Conservation (phyloP, 92 coral and sea anemone species). For the Porites rus region DNA sequence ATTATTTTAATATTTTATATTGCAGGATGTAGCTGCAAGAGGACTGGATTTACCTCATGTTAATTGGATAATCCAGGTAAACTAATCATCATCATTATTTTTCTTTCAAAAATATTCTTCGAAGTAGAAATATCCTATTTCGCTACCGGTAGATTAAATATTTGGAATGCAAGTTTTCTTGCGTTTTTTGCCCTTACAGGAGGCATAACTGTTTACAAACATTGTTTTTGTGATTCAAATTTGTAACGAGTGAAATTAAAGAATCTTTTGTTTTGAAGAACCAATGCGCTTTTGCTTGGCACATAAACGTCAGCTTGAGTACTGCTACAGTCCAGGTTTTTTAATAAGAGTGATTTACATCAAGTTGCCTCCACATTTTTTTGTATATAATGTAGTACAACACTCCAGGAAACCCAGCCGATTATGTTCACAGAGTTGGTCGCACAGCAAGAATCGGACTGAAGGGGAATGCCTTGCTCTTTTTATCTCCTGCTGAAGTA, state of each 20-base stretch:
- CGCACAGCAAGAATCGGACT: conserved; percentile 97
- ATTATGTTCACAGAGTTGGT: conserved; percentile 96
- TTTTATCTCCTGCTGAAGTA: conserved; percentile 93
- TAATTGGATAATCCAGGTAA: conserved; percentile 94
- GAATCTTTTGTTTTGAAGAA: too few relatives aligned
- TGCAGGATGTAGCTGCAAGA: conserved; percentile 94
- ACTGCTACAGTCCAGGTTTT: not conserved
- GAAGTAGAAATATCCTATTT: not conserved
- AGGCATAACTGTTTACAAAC: too few relatives aligned
- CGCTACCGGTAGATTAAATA: not conserved
- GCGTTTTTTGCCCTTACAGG: not conserved
- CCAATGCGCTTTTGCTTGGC: too few relatives aligned
- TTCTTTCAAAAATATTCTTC: not conserved
- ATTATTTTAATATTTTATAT: not conserved
- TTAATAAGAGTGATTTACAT: not conserved
- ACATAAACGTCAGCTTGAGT: too few relatives aligned
- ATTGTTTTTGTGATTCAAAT: too few relatives aligned
- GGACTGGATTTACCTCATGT: conserved; percentile 96
- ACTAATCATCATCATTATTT: not conserved
- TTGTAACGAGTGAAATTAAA: too few relatives aligned
- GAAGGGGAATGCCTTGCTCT: conserved; percentile 85
- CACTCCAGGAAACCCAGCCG: conserved; percentile 91
- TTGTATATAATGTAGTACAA: conserved; percentile 69
- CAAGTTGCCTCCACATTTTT: too few relatives aligned
- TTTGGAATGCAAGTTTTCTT: not conserved